A percentile compares a stretch with the other conserved stretches of the same genome.
These are phyloP conservation scores for Limenitis camilla DNA, from an alignment of 2,888 invertebrate species.

Conservation along the genomic window DNA sequence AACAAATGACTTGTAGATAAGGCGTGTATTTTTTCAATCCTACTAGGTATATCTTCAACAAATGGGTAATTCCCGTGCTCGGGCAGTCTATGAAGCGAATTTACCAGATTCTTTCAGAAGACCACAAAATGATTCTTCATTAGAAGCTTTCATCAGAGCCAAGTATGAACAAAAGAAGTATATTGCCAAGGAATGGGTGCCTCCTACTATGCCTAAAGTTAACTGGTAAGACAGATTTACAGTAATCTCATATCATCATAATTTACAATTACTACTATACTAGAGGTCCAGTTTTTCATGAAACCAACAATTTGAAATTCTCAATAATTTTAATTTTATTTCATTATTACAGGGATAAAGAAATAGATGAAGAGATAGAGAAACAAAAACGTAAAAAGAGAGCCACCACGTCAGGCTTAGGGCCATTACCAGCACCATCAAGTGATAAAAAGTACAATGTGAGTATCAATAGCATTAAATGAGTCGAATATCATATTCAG, in stretches of 20 bases:
- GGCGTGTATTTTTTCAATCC: neutral
- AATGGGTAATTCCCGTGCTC: constrained; percentile 97
- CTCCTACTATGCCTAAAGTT: constrained; percentile 87
- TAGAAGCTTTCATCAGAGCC: constrained; percentile 97
- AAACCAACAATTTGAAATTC: neutral
- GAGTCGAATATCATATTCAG: too few species aligned
- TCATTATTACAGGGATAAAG: constrained; percentile 81
- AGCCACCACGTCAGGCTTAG: constrained; percentile 68
- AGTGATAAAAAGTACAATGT: constrained; percentile 60
- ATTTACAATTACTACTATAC: too few species aligned
- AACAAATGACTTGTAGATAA: too few species aligned
- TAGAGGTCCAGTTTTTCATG: too few species aligned
- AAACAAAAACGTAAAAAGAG: constrained; percentile 89
- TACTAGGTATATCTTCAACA: constrained; percentile 85
- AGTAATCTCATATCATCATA: too few species aligned
- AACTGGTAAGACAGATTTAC: constrained; percentile 68
- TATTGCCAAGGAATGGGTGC: constrained; percentile 98
- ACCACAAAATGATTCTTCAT: constrained; percentile 93
- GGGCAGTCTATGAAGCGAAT: constrained; percentile 98
- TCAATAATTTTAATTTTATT: neutral
- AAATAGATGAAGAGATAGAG: constrained; percentile 90
- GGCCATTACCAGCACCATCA: constrained; percentile 57
- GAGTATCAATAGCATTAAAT: neutral
- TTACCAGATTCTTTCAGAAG: constrained; percentile 95
- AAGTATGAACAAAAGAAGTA: constrained; percentile 99